A percentile compares a stretch with the other conserved stretches of the same genome.
phyloP scores from a whole-genome alignment of 2,888 invertebrate genomes.

The Timandra comae region DNA sequence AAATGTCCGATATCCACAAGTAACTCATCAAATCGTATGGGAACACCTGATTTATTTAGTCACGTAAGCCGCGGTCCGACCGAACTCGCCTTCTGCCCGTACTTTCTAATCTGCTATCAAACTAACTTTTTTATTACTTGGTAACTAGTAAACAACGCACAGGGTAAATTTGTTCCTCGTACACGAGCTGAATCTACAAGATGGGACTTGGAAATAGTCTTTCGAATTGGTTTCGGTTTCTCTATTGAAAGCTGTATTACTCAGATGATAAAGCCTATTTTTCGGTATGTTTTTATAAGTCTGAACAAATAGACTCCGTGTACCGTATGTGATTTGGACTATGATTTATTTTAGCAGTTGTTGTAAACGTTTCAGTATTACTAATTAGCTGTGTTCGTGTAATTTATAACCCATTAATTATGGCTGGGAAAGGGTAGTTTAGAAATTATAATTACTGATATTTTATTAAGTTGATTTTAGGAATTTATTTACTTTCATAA shows the following conservation, averaged over 20 bases:
- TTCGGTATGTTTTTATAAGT: constrained; percentile 1
- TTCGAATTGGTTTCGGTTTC: constrained; percentile 17
- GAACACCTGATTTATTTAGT: constrained; percentile 48
- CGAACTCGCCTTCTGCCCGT: constrained; percentile 43
- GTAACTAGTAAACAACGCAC: constrained; percentile 57
- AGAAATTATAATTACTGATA: no score
- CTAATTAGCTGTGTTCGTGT: no score
- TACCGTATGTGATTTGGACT: no score
- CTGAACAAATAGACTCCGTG: no score
- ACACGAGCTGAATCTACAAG: constrained; percentile 27
- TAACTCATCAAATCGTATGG: constrained; percentile 18
- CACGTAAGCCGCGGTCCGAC: constrained; percentile 53
- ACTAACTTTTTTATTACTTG: constrained; percentile 65
- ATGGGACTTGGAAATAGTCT: constrained; percentile 15
- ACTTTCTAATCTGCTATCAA: constrained; percentile 65
- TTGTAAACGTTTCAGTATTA: no score
- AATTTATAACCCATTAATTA: no score
- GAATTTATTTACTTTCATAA: no score
- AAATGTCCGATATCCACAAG: constrained; percentile 6
- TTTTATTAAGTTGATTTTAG: no score
- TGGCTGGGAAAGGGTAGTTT: no score
- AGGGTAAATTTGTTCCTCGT: constrained; percentile 36
- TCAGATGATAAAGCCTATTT: constrained; percentile 11
- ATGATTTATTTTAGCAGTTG: no score
- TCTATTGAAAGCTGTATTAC: constrained; percentile 14